phyloP scores from a whole-genome alignment of 2,888 invertebrate species.

The Embidobia sp. region DNA sequence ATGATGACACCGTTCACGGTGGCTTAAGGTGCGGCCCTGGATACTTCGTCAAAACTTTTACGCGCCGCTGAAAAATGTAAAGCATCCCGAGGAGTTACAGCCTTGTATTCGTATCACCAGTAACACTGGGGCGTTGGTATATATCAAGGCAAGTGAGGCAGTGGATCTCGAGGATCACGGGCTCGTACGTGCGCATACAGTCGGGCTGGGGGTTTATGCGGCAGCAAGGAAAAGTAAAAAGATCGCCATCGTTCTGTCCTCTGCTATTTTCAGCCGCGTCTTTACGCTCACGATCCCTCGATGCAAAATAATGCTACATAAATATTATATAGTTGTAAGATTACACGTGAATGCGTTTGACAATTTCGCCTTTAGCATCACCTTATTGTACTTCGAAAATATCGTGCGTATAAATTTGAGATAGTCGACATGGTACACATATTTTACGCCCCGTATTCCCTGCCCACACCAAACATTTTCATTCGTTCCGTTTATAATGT shows the following conservation, averaged over 20 bases:
- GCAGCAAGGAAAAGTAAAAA: conserved; percentile 50
- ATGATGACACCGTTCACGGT: conserved; percentile 34
- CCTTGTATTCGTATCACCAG: conserved; percentile 61
- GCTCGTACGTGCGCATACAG: conserved; percentile 39
- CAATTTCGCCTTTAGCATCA: conserved; percentile 39
- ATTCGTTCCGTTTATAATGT: background rate
- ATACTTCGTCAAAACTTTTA: conserved; percentile 58
- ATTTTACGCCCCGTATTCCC: conserved; percentile 14
- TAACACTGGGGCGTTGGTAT: conserved; percentile 51
- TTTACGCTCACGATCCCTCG: conserved; percentile 33
- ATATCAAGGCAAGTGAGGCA: conserved; percentile 54
- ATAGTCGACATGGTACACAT: conserved; percentile 34
- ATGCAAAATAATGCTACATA: conserved; percentile 58
- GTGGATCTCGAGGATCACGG: conserved; percentile 50
- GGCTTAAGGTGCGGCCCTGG: conserved; percentile 33
- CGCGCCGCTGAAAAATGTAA: conserved; percentile 60
- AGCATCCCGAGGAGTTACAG: conserved; percentile 61
- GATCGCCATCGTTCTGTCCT: conserved; percentile 25
- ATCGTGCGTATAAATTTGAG: conserved; percentile 42
- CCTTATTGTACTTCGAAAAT: conserved; percentile 46
- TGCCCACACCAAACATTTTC: background rate
- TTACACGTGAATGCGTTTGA: conserved; percentile 60
- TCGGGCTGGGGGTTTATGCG: conserved; percentile 34
- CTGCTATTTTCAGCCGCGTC: conserved; percentile 21
- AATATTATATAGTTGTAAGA: conserved; percentile 53